A percentile compares a stretch with the other conserved stretches of the same genome.
phyloP scores from a whole-genome alignment of 2,888 invertebrate species.

The Ypsolopha scabrella region DNA sequence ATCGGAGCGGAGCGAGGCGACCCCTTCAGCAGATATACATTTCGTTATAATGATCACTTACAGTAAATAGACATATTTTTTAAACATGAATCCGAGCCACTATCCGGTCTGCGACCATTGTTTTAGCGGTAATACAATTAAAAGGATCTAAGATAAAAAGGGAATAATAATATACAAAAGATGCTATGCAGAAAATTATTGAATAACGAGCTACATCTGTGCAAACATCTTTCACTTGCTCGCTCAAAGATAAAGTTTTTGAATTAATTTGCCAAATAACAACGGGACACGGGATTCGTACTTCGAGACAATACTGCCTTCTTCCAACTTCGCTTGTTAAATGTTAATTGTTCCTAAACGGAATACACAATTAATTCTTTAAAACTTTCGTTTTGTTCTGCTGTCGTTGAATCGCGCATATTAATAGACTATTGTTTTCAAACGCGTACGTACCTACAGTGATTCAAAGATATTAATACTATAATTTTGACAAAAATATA shows the following conservation, averaged over 20 bases:
- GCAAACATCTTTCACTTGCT: constrained; percentile 55
- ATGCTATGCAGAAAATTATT: constrained; percentile 2
- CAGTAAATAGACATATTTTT: too few relatives aligned
- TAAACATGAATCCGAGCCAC: too few relatives aligned
- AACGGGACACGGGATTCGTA: constrained; percentile 59
- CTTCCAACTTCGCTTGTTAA: constrained; percentile 52
- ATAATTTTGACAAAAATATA: too few relatives aligned
- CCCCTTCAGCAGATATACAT: too few relatives aligned
- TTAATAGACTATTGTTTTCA: constrained; percentile 4
- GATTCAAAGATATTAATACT: neutral
- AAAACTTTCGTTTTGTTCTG: constrained; percentile 1
- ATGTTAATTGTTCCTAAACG: constrained; percentile 57
- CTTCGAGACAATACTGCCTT: constrained; percentile 25
- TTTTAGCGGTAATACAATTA: too few relatives aligned
- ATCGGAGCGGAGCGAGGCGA: too few relatives aligned
- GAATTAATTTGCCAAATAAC: constrained; percentile 65
- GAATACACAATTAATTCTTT: constrained; percentile 23
- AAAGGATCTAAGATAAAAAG: too few relatives aligned
- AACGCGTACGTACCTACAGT: neutral
- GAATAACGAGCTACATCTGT: constrained; percentile 42
- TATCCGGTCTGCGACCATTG: too few relatives aligned
- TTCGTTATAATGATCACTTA: too few relatives aligned
- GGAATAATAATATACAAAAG: neutral
- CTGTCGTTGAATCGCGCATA: constrained; percentile 9
- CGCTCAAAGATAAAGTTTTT: constrained; percentile 52